Conservation (phyloP, 2,888 invertebrate genomes). For the Blera fallax region DNA sequence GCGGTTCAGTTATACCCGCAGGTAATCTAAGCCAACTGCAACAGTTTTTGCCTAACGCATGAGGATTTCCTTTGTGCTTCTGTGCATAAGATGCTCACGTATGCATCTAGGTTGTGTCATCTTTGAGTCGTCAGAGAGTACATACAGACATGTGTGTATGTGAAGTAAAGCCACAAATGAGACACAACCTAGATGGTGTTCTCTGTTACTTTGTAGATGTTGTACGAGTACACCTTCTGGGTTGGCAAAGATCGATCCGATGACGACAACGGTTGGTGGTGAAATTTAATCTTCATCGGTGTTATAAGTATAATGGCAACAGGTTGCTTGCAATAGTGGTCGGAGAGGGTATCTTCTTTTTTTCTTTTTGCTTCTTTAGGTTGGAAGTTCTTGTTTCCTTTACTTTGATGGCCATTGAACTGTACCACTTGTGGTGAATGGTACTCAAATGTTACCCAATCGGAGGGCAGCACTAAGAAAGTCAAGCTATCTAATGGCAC, state of each 20-base stretch:
- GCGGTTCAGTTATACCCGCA: neutral
- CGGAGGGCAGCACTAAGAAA: too few species aligned
- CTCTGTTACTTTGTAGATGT: conserved; percentile 4
- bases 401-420: conserved; percentile 8
- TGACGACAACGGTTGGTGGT: conserved; percentile 13
- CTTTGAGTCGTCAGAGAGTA: neutral
- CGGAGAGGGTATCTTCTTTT: neutral
- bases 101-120: conserved; percentile 12
- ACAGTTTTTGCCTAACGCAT: conserved; percentile 8
- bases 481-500: too few species aligned
- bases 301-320: conserved; percentile 11
- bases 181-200: neutral
- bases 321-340: conserved; percentile 6
- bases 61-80: conserved; percentile 35
- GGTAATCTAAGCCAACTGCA: conserved; percentile 16
- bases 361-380: neutral
- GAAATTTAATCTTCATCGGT: conserved; percentile 33
- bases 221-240: conserved; percentile 1
- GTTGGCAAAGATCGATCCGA: neutral
- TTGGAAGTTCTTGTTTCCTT: neutral
- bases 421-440: neutral
- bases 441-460: too few species aligned
- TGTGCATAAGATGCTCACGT: neutral
- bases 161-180: conserved; percentile 27
- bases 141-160: neutral